Evolutionary conservation across 2,888 invertebrate genomes (phyloP).

Genomic region (Ochropacha duplaris): DNA sequence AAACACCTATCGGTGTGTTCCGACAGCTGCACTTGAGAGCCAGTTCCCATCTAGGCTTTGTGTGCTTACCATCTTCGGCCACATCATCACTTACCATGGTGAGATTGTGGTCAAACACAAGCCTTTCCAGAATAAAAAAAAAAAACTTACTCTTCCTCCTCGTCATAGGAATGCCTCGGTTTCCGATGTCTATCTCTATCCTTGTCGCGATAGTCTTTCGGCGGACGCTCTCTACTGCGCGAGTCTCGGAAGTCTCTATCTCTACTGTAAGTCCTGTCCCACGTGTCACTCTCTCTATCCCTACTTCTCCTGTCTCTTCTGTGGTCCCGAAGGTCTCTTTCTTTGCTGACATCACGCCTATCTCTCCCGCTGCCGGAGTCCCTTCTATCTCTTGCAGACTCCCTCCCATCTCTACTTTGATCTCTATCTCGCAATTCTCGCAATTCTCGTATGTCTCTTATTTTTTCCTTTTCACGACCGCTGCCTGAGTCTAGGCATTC

Average conservation of each 20-base stretch:
- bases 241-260: constrained; percentile 69
- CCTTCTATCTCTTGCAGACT: constrained; percentile 57
- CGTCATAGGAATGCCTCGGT: constrained; percentile 86
- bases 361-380: constrained; percentile 76
- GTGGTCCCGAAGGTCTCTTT: constrained; percentile 58
- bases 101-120: too few relatives aligned
- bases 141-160: constrained; percentile 86
- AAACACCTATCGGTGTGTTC: too few relatives aligned
- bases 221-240: constrained; percentile 74
- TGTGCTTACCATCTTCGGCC: too few relatives aligned
- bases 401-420: constrained; percentile 68
- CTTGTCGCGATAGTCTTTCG: constrained; percentile 75
- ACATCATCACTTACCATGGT: too few relatives aligned
- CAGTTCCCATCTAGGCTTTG: too few relatives aligned
- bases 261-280: constrained; percentile 70
- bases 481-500: constrained; percentile 78
- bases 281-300: constrained; percentile 65
- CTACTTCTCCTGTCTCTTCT: constrained; percentile 52
- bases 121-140: too few relatives aligned
- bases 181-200: constrained; percentile 81
- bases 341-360: constrained; percentile 66
- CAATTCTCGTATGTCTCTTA: constrained; percentile 68
- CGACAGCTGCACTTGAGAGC: too few relatives aligned
- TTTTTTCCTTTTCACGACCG: constrained; percentile 75
- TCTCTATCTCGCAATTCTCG: constrained; percentile 62